Evolutionary conservation across 2,797 vertebrate species (phyloP), one percentile per base, ranked within the genome.

Genomic region (Dendrocincla fuliginosa): DNA sequence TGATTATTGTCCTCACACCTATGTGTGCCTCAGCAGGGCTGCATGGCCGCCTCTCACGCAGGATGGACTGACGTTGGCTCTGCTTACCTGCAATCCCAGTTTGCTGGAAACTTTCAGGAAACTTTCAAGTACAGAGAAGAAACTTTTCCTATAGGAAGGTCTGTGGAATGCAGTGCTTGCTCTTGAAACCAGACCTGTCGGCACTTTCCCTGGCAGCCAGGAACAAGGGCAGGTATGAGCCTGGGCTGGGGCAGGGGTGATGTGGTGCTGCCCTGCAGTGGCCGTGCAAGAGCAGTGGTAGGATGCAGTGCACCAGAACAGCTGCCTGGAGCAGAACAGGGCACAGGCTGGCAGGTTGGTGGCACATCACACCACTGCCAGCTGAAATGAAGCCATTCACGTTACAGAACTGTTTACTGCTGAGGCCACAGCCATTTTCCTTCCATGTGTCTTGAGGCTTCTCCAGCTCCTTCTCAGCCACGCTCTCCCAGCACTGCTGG

Each of bases 271-370:
- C 57, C 30, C 76, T 52, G 73, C 0, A 5, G 4, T 13, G 41
- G 27, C 61, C 41, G 52, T 3, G 19, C 0, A 0, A 33, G 27
- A 12, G 37, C 47, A 1, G 1, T 0, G 0, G 47, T 13, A 65
- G 56, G 56, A 28, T 1, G 3, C 0, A 3, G 19, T 14, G 20
- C 11, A 7, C 30, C 2, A 0, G 47, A 50, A 32, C 0, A 1
- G 55, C 77, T 61, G 47, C 39, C 39, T 14, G 2, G 1, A 41
- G 35, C 60, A 55, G 69, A 23, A 14, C 52, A 12, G 82, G 39
- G 14, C 70, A 32, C 60, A 5, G 14, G 15, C 5, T 0, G 4
- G 61, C 41, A 7, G 24, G 64, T 10, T 19, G 1, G 2, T 1
- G 11, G 37, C 59, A 56, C 12, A 0, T 2, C 0, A 2, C 0